Base-by-base conservation (phyloP, 2,888 invertebrate genomes). In the Mythimna vitellina region DNA sequence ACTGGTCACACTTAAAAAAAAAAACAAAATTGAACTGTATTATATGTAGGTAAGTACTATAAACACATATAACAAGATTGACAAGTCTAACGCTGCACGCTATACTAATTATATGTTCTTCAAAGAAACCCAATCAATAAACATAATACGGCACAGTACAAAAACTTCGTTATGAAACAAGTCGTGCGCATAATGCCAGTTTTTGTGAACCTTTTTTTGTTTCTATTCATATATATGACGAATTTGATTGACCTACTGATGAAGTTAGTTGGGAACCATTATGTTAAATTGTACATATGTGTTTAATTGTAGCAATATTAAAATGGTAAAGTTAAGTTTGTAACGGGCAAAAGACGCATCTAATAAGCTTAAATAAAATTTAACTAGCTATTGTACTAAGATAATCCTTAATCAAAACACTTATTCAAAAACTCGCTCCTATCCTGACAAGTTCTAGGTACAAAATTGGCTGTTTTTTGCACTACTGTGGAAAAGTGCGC, bases 101-200 rank as follows among this genome's bases (percentile, higher is more conserved):
- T 35, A 35, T 57, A 17, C 42, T 35, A 54, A 64, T 51, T 54
- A 53, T 5, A 12, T 46, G 12, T 38, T 68, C 46, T 61, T 54
- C 53, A 17, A 68, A 17, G 42, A 35, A 63, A 66, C 61, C 42
- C 32, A 51, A 60, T 42, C n/a, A 65, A 71, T 54, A 56, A 58
- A 14, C 51, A 25, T 65, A 80, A 38, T 70, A 76, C 57, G 42
- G 22, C 65, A 68, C 72, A 72, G 58, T 12, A 22, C 38, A 77
- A 80, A 70, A 66, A 60, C 22, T 17, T 60, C 12, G 62, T 76
- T 66, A 78, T 67, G 70, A 70, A 81, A 81, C 73, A 32, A 73
- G 29, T 78, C 74, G 60, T 78, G 78, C 49, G 56, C 10, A 67
- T 53, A 53, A 65, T 53, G 58, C 17, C 54, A 77, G 56, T 77